These are phyloP conservation scores for Oryzias woworae DNA, from an alignment of 2,113 vertebrate genomes.

Conservation along the genomic window DNA sequence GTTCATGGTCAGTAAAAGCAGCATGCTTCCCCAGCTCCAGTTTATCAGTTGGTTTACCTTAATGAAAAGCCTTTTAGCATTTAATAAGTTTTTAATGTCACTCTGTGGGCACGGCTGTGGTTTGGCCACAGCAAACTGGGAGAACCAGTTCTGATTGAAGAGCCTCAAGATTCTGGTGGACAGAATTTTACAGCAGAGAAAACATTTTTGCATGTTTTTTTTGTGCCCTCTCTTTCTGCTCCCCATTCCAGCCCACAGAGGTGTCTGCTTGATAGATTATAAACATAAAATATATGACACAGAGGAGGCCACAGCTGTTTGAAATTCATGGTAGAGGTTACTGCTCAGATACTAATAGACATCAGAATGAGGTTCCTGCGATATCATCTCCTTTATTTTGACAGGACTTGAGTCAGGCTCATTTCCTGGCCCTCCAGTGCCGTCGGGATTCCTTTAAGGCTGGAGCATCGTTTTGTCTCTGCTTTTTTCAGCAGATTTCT, in stretches of 20 bases:
- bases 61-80: slow-evolving; percentile 76
- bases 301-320: slow-evolving; percentile 39
- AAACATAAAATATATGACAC: slow-evolving; percentile 49
- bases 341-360: slow-evolving; percentile 50
- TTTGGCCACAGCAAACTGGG: background rate
- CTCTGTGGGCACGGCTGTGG: slow-evolving; percentile 22
- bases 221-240: slow-evolving; percentile 4
- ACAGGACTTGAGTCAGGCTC: background rate
- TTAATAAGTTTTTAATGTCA: slow-evolving; percentile 65
- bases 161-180: no score
- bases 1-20: no score
- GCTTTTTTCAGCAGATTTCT: slow-evolving; percentile 29
- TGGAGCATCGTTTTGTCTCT: slow-evolving; percentile 11
- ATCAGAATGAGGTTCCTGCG: slow-evolving; percentile 22
- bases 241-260: slow-evolving; percentile 1
- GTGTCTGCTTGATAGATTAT: slow-evolving; percentile 35
- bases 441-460: slow-evolving; percentile 1
- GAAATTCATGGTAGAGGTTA: slow-evolving; percentile 62
- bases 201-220: slow-evolving; percentile 12
- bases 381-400: slow-evolving; percentile 8
- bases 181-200: no score
- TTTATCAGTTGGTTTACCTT: slow-evolving; percentile 59
- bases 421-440: background rate
- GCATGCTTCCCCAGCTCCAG: slow-evolving; percentile 29
- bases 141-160: background rate